Evolutionary conservation across 2,797 vertebrate species (phyloP).

Genomic region (Tarsius wallacei): DNA sequence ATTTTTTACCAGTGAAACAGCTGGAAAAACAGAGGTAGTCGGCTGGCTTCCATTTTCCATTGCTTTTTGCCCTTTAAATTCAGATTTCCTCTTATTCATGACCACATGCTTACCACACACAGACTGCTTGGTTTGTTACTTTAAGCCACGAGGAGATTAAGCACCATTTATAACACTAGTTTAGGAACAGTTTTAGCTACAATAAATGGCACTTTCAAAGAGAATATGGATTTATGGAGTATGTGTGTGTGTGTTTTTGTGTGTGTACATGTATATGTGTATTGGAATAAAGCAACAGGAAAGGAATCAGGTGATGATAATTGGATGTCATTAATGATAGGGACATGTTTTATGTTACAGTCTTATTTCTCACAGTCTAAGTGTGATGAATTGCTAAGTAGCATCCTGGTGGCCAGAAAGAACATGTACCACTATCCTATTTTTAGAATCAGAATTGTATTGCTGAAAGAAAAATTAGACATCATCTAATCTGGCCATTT

Average conservation of each 20-base stretch:
- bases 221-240: constrained; percentile 67
- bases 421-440: constrained; percentile 38
- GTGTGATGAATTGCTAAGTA: background rate
- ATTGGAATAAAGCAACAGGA: constrained; percentile 63
- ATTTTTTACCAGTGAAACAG: constrained; percentile 88
- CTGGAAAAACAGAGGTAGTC: constrained; percentile 90
- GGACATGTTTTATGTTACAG: background rate
- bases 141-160: constrained; percentile 84
- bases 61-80: constrained; percentile 86
- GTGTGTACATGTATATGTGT: background rate
- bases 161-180: constrained; percentile 80
- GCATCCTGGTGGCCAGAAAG: background rate
- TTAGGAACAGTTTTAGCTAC: constrained; percentile 80
- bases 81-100: constrained; percentile 85
- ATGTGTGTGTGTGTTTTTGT: background rate
- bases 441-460: constrained; percentile 63
- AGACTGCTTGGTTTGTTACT: constrained; percentile 81
- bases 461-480: constrained; percentile 32
- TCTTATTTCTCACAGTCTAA: constrained; percentile 41
- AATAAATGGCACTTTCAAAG: constrained; percentile 85
- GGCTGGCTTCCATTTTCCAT: constrained; percentile 86
- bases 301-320: constrained; percentile 52
- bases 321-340: constrained; percentile 59
- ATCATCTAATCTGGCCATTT: background rate
- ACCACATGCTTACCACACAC: constrained; percentile 83